Percentiles rank a stretch among this genome's conserved stretches.
Evolutionary conservation across 2,113 vertebrate species (phyloP).

Genomic region (Chauna torquata): DNA sequence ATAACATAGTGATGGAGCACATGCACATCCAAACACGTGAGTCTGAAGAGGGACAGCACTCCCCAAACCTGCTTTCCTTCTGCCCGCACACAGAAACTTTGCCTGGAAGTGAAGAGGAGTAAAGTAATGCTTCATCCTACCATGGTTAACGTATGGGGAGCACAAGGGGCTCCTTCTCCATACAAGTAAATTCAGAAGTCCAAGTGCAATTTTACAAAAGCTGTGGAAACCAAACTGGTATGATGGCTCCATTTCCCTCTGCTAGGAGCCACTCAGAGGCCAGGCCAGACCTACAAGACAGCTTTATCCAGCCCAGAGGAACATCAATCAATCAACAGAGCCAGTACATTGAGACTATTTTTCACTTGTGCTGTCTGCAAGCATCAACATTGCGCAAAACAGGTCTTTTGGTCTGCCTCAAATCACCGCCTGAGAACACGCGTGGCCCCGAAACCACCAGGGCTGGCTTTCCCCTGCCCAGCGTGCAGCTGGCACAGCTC

Average conservation of each 20-base stretch:
- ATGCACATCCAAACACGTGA: fast-evolving
- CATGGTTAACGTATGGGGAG: not conserved
- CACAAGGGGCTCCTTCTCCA: not conserved
- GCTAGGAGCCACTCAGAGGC: not conserved
- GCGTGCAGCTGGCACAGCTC: not conserved
- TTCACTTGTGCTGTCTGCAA: not conserved
- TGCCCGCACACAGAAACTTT: not conserved
- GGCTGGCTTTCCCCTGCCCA: not conserved
- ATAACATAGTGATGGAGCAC: not conserved
- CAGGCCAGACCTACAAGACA: not conserved
- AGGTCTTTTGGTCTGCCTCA: not conserved
- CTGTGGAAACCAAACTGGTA: not conserved
- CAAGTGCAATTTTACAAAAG: not conserved
- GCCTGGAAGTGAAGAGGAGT: not conserved
- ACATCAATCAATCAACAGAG: not conserved
- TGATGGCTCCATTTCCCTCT: not conserved
- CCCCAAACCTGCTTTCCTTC: not conserved
- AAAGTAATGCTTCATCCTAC: not conserved
- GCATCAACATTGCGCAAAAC: fast-evolving
- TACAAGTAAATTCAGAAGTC: not conserved
- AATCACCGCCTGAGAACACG: not conserved
- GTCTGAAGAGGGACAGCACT: not conserved
- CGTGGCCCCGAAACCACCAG: fast-evolving
- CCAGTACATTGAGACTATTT: not conserved
- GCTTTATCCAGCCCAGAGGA: not conserved